phyloP scores from a whole-genome alignment of 2,888 invertebrate species.

The Chironomus tentans region DNA sequence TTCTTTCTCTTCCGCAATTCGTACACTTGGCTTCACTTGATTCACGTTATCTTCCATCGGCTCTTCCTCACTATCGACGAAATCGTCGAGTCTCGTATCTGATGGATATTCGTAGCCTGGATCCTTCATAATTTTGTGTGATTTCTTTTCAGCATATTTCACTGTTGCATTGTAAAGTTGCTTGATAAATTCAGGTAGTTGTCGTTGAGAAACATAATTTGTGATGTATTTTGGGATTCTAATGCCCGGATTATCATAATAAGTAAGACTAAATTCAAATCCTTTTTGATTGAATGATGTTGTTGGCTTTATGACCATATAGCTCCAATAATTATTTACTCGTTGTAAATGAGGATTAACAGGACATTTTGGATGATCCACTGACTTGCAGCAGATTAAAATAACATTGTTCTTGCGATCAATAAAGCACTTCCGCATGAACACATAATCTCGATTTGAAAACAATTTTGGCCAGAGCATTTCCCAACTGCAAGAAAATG shows the following conservation, averaged over 20 bases:
- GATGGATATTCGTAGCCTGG: constrained; percentile 29
- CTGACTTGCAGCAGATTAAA: constrained; percentile 58
- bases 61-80: constrained; percentile 1
- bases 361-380: constrained; percentile 61
- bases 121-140: constrained; percentile 22
- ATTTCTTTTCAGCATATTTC: constrained; percentile 45
- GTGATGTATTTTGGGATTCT: constrained; percentile 63
- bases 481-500: constrained; percentile 52
- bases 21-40: neutral
- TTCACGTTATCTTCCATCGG: constrained; percentile 17
- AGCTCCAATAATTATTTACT: constrained; percentile 75
- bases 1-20: neutral
- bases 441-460: constrained; percentile 79
- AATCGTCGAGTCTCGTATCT: constrained; percentile 31
- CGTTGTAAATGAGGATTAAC: constrained; percentile 57
- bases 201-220: constrained; percentile 65
- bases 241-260: constrained; percentile 75
- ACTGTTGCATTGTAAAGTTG: constrained; percentile 60
- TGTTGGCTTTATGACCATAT: constrained; percentile 69
- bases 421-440: constrained; percentile 57
- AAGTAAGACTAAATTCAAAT: constrained; percentile 74
- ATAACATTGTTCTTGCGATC: constrained; percentile 51
- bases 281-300: constrained; percentile 38
- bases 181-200: constrained; percentile 66
- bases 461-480: constrained; percentile 79